Conservation (phyloP, 2,888 invertebrate genomes). For the Mimumesa dahlbomi region DNA sequence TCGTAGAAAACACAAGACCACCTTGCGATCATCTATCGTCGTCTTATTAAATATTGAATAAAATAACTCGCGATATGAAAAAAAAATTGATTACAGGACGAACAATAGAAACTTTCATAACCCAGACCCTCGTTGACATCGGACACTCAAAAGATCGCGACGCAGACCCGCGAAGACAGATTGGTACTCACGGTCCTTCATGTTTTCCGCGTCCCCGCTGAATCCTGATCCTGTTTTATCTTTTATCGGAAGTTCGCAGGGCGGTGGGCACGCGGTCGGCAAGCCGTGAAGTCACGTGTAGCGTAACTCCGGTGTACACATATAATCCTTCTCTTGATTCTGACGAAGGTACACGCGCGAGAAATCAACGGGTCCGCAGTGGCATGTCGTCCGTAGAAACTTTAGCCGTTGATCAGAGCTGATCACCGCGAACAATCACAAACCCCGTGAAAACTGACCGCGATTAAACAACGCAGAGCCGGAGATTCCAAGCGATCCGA, state of each 20-base stretch:
- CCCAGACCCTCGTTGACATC: too few species aligned
- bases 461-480: not conserved
- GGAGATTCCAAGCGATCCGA: too few species aligned
- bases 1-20: not conserved
- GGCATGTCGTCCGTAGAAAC: not conserved
- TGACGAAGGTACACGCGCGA: slow-evolving; percentile 9
- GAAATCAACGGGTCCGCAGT: not conserved
- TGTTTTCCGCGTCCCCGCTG: slow-evolving; percentile 7
- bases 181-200: slow-evolving; percentile 32
- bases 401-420: slow-evolving; percentile 11
- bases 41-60: too few species aligned
- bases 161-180: too few species aligned
- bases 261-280: slow-evolving; percentile 10
- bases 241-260: not conserved
- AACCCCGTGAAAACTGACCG: too few species aligned
- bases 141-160: too few species aligned
- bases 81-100: too few species aligned
- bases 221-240: not conserved
- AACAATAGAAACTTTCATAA: too few species aligned
- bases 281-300: slow-evolving; percentile 40
- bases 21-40: too few species aligned
- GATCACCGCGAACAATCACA: too few species aligned
- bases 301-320: slow-evolving; percentile 23
- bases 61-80: too few species aligned
- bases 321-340: slow-evolving; percentile 5